Conservation (phyloP, 2,113 vertebrate species). For the Ondatra zibethicus region DNA sequence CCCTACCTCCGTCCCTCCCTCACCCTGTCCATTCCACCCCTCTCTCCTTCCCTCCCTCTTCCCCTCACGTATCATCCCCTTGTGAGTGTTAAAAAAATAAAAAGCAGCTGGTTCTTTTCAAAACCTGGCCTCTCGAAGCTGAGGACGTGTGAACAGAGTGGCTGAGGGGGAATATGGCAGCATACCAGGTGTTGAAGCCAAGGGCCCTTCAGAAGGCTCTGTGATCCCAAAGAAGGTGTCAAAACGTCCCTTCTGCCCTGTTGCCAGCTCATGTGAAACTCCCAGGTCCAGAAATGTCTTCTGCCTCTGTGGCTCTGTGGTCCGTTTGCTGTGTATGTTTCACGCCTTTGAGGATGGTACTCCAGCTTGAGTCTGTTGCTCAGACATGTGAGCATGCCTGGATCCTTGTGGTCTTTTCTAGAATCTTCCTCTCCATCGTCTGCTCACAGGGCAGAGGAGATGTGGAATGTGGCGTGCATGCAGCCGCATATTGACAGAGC, state of each 20-base stretch:
- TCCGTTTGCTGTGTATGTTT: neutral
- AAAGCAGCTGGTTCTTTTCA: slow-evolving; percentile 23
- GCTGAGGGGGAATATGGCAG: accelerated
- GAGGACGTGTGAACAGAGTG: neutral
- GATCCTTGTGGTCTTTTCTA: neutral
- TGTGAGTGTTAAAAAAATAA: neutral
- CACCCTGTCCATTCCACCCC: neutral
- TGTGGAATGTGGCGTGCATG: accelerated
- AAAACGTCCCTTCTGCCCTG: neutral
- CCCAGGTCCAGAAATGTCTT: accelerated
- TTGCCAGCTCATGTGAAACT: neutral
- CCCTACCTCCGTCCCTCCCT: neutral
- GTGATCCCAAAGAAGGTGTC: neutral
- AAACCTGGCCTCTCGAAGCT: neutral
- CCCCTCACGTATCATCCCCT: neutral
- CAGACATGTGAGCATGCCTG: neutral
- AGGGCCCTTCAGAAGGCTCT: neutral
- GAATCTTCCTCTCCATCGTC: neutral
- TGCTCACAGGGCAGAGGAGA: neutral
- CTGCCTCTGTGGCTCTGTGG: neutral
- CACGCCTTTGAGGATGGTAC: accelerated
- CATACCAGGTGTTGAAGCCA: neutral
- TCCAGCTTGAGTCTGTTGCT: neutral
- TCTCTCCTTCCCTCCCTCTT: neutral
- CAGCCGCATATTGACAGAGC: too few relatives aligned